phyloP scores from a whole-genome alignment of 1,140 invertebrate species.

The Megalonaias nervosa region DNA sequence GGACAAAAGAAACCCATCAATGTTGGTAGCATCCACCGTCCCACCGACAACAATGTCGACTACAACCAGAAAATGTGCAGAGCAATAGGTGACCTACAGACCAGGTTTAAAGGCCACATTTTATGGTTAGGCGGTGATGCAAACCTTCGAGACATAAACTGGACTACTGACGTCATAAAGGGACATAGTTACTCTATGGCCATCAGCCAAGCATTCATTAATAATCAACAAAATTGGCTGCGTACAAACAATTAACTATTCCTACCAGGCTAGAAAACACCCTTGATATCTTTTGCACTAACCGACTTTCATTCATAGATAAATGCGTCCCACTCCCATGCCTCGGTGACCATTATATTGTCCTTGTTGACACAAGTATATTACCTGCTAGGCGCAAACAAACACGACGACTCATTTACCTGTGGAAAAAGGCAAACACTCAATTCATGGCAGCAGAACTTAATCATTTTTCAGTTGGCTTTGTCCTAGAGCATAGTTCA shows the following conservation, averaged over 20 bases:
- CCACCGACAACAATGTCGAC: neutral
- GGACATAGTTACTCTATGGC: neutral
- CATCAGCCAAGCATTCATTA: conserved; percentile 5
- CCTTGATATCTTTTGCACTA: neutral
- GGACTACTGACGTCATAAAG: conserved; percentile 7
- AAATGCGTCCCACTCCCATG: conserved; percentile 1
- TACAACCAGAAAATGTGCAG: neutral
- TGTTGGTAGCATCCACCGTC: neutral
- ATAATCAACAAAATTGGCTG: conserved; percentile 12
- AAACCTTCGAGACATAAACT: conserved; percentile 4
- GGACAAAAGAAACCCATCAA: neutral
- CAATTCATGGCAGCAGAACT: conserved; percentile 1
- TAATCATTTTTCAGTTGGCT: neutral
- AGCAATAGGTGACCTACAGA: neutral
- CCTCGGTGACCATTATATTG: neutral
- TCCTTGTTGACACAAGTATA: conserved; percentile 9
- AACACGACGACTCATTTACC: neutral
- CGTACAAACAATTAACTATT: neutral
- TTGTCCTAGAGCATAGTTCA: neutral
- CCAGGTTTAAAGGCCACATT: no score
- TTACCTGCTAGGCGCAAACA: neutral
- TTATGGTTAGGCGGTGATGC: neutral
- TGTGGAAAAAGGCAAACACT: conserved; percentile 3
- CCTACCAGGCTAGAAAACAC: conserved; percentile 3
- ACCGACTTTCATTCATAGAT: neutral